A percentile compares a stretch with the other conserved stretches of the same genome.
These are phyloP conservation scores for Phortica magna DNA, from an alignment of 2,888 invertebrate species.

Conservation along the genomic window DNA sequence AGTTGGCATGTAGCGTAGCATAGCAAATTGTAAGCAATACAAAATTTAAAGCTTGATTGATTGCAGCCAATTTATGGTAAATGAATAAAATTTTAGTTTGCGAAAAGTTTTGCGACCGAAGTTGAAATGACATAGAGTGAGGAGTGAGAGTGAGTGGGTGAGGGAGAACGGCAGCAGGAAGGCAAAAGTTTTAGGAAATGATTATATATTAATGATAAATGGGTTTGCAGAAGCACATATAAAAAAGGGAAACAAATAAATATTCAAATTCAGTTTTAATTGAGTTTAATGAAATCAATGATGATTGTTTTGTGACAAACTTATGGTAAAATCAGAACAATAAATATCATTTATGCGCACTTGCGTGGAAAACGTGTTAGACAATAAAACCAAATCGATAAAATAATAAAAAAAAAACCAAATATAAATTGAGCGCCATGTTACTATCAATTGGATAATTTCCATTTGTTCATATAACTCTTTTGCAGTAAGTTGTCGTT, in stretches of 20 bases:
- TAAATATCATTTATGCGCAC: too few relatives aligned
- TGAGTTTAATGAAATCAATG: too few relatives aligned
- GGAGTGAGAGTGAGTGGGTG: neutral
- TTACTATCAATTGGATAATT: neutral
- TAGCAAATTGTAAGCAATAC: neutral
- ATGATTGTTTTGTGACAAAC: too few relatives aligned
- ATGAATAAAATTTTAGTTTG: constrained; percentile 22
- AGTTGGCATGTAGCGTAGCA: neutral
- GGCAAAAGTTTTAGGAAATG: too few relatives aligned
- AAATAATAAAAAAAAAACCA: neutral
- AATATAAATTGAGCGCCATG: neutral
- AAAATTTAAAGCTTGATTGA: constrained; percentile 6
- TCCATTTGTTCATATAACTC: neutral
- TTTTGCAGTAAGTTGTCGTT: neutral
- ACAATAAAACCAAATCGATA: neutral
- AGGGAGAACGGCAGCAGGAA: neutral
- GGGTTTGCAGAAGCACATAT: too few relatives aligned
- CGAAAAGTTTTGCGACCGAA: neutral
- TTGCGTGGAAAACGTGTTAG: too few relatives aligned
- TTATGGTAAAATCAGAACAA: too few relatives aligned
- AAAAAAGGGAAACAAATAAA: too few relatives aligned
- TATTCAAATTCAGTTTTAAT: too few relatives aligned
- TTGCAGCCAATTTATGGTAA: constrained; percentile 12
- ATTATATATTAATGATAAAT: too few relatives aligned
- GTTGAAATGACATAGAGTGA: neutral